These are phyloP conservation scores for Eupsilia transversa DNA, from an alignment of 2,888 invertebrate species.

Conservation along the genomic window DNA sequence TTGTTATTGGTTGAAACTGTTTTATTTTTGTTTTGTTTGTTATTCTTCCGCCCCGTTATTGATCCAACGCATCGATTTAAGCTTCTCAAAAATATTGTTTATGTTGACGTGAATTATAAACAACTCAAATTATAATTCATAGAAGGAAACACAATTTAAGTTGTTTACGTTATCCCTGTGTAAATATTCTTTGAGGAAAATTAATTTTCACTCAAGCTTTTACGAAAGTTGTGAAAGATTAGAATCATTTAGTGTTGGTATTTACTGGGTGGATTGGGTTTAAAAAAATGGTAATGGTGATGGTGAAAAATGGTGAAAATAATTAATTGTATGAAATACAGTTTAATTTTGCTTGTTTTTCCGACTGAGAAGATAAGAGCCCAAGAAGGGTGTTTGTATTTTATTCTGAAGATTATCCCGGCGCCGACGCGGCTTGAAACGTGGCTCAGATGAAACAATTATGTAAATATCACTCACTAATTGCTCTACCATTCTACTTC, in stretches of 20 bases:
- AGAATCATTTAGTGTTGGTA: background rate
- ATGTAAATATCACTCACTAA: conserved; percentile 74
- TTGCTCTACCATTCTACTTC: conserved; percentile 70
- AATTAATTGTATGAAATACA: conserved; percentile 9
- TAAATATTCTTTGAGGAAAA: conserved; percentile 31
- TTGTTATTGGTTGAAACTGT: conserved; percentile 29
- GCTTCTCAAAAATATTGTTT: conserved; percentile 32
- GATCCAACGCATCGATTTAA: conserved; percentile 32
- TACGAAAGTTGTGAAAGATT: conserved; percentile 33
- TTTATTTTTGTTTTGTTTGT: conserved; percentile 45
- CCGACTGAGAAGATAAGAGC: conserved; percentile 7
- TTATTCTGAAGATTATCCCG: conserved; percentile 63
- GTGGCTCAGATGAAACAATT: conserved; percentile 74
- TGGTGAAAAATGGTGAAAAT: conserved; percentile 25
- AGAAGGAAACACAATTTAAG: conserved; percentile 35
- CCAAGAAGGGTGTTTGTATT: conserved; percentile 52
- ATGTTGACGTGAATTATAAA: conserved; percentile 37
- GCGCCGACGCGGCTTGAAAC: conserved; percentile 55
- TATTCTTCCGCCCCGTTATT: conserved; percentile 38
- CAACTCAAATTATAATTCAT: conserved; percentile 39
- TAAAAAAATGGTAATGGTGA: conserved; percentile 19
- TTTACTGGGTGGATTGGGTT: conserved; percentile 5
- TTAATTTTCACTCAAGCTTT: conserved; percentile 20
- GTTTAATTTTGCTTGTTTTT: conserved; percentile 27
- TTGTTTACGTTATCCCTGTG: conserved; percentile 40